Evolutionary conservation across 2,113 vertebrate species (phyloP), one percentile per base, ranked within the genome.

Genomic region (Myrmecobius fasciatus): DNA sequence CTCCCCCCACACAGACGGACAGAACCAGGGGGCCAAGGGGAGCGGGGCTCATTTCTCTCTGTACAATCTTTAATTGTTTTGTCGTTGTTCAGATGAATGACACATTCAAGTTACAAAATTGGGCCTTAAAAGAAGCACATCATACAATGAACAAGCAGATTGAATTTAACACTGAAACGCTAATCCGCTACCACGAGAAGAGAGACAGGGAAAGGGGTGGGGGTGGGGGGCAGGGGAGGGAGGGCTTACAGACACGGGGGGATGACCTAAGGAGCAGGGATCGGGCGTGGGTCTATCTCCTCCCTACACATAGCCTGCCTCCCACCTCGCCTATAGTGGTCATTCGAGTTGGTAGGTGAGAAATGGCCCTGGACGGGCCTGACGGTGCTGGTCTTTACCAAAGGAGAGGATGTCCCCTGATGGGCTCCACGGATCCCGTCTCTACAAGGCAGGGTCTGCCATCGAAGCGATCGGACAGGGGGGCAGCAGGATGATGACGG

Each of bases 91-190:
- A 95, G 98, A 97, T 98, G 97, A 98, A 98, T 98, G 97, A 97
- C 97, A 97, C 98, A 98, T 96, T 97, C 97, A 97, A 97, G 98
- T 98, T 98, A 98, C 98, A 97, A 98, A 98, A 98, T 91, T 96
- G 96, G 97, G 96, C 96, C 96, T 98, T 98, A 98, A 98, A 97
- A 98, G 96, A 98, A 98, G 96, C 98, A 98, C 98, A 98, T 97
- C 97, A 95, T 98, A 98, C 98, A 98, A 97, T 97, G 98, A 98
- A 98, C 98, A 97, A 97, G 98, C 98, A 97, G 97, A 97, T 96
- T 96, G 97, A 94, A 97, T 96, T 97, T 97, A 96, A 98, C 97
- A 98, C 97, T 93, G 97, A 98, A 97, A 97, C 97, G 52, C 98
- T 98, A 97, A 97, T 96, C 98, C 94, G 96, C 97, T 97, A 98